A percentile compares a stretch with the other conserved stretches of the same genome.
Conservation (phyloP, 2,797 vertebrate genomes). For the Myripristis jacobus region DNA sequence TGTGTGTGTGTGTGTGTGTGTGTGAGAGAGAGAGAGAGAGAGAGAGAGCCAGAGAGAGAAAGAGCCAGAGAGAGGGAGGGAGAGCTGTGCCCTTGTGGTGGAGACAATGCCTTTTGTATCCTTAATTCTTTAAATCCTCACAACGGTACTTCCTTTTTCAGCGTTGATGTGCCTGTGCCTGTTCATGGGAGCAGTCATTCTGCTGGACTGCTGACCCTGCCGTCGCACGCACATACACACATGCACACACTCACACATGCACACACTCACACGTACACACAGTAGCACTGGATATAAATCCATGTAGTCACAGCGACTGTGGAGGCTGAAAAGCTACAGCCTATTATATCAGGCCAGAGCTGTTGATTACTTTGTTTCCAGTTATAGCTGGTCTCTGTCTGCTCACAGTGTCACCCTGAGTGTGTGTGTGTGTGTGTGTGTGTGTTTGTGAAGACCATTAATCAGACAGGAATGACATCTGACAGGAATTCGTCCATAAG, state of each 20-base stretch:
- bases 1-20: slow-evolving; percentile 14
- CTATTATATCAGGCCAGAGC: no score
- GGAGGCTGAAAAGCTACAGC: neutral
- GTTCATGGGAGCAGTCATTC: no score
- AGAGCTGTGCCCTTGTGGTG: no score
- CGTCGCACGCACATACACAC: slow-evolving; percentile 2
- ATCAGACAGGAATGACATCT: slow-evolving; percentile 5
- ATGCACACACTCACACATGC: slow-evolving; percentile 1
- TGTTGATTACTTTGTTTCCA: neutral
- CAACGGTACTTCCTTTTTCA: no score
- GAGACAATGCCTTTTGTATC: no score
- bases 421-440: slow-evolving; percentile 11
- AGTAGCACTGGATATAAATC: neutral
- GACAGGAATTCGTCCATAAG: slow-evolving; percentile 17
- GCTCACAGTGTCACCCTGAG: neutral
- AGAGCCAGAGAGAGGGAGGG: no score
- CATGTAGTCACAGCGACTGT: neutral
- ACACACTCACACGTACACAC: neutral
- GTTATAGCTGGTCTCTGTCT: neutral
- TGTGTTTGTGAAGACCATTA: slow-evolving; percentile 11
- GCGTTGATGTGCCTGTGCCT: no score
- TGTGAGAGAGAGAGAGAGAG: no score
- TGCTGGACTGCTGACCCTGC: no score
- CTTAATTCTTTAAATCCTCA: no score
- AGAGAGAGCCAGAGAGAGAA: no score